Base-by-base conservation (phyloP, 2,113 vertebrate species). In the Rhinoderma darwinii region DNA sequence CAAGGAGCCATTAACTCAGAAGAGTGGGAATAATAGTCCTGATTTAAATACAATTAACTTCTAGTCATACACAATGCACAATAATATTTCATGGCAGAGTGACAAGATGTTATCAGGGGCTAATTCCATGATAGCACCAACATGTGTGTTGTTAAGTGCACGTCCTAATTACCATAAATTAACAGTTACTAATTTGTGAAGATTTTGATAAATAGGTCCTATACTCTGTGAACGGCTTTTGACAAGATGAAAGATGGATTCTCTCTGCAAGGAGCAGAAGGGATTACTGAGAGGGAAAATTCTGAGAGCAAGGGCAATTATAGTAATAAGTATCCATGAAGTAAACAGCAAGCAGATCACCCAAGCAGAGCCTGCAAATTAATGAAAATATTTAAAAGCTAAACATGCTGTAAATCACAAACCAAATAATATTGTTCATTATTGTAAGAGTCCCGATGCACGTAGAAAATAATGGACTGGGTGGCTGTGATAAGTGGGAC, bases 201-300 rank as follows among this genome's bases (percentile, higher is more conserved):
- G 68, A 82, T 87, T 75, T 87, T 87, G 85, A 87, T 82, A 75
- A 82, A 87, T 87, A 50, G 50, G 37, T n/a, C 51, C 66, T 37
- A 73, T 61, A 87, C 30, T 82, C 78, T 82, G 78, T 74, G 82
- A 87, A 87, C 85, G 44, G 78, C 20, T 88, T 84, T 1, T 91
- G 91, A 90, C 90, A 92, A 82, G 88, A 89, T 89, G 90, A 92
- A 90, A 88, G 88, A 90, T 43, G 79, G 88, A 86, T 84, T 66
- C 88, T 0, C 37, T n/a, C 87, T 90, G 86, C 89, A 88, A 89
- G 51, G 72, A 90, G 87, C 89, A 89, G 88, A 92, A 86, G 91
- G 88, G 88, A 91, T 91, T 90, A 79, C 86, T 88, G 89, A 84
- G 88, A 90, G 84, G 89, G 90, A 91, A 92, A 93, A 92, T 89